Evolutionary conservation across 2,797 vertebrate species (phyloP).

Genomic region (Chaetodon trifasciatus): DNA sequence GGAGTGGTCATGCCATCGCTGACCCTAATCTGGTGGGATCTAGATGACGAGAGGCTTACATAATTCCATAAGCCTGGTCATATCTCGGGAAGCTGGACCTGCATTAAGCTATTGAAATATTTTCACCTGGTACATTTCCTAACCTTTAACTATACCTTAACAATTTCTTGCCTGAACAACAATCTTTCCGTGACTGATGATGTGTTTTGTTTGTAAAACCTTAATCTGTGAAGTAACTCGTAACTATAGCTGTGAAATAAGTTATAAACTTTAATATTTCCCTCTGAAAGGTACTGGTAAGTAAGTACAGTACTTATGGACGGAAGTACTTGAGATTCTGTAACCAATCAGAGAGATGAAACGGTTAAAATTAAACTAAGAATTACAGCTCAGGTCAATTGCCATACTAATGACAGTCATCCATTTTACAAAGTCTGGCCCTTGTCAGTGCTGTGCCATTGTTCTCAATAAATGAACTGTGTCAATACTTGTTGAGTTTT

Average conservation of each 20-base stretch:
- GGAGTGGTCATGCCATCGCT: conserved; percentile 54
- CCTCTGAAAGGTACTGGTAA: neutral
- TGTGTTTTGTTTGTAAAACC: no score
- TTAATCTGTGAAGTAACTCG: no score
- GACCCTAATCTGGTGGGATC: conserved; percentile 75
- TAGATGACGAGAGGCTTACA: conserved; percentile 73
- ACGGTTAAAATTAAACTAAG: conserved; percentile 5
- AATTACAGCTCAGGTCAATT: conserved; percentile 16
- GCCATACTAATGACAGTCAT: conserved; percentile 32
- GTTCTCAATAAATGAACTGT: conserved; percentile 37
- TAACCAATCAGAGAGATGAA: neutral
- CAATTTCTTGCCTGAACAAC: neutral
- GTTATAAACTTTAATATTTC: neutral
- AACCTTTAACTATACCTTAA: neutral
- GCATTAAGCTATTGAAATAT: conserved; percentile 23
- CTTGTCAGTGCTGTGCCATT: conserved; percentile 4
- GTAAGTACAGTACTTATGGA: no score
- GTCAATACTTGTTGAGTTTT: conserved; percentile 38
- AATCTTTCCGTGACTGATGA: neutral
- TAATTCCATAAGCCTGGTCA: conserved; percentile 79
- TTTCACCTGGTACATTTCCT: conserved; percentile 10
- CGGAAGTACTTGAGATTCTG: neutral
- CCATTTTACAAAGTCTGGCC: conserved; percentile 30
- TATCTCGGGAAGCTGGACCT: conserved; percentile 57
- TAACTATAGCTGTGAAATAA: no score